Percentiles rank a stretch among this genome's conserved stretches.
These are phyloP conservation scores for Dynastes tityus DNA, from an alignment of 2,888 invertebrate genomes.

Conservation along the genomic window DNA sequence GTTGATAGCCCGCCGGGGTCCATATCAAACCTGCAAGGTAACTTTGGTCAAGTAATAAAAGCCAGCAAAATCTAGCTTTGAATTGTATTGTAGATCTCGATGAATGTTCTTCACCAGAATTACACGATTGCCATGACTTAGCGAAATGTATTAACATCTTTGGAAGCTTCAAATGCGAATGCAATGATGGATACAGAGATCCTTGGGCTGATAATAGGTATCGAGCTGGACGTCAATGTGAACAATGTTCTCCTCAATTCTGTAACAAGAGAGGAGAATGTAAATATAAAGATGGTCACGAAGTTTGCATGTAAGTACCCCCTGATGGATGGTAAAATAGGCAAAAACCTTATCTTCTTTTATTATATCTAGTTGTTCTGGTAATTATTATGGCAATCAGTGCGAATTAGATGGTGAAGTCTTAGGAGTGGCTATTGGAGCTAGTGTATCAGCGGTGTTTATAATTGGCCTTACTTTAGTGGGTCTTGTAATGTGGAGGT, in stretches of 20 bases:
- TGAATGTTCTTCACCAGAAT: constrained; percentile 86
- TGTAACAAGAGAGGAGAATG: constrained; percentile 92
- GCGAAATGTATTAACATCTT: constrained; percentile 88
- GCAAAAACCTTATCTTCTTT: background rate
- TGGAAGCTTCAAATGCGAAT: constrained; percentile 87
- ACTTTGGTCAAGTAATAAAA: constrained; percentile 15
- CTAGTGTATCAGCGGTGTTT: constrained; percentile 89
- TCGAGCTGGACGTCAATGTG: constrained; percentile 83
- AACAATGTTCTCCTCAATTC: constrained; percentile 82
- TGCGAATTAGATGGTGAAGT: constrained; percentile 96
- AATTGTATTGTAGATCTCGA: constrained; percentile 78
- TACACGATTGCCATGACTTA: constrained; percentile 88
- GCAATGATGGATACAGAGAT: constrained; percentile 84
- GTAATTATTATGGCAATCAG: constrained; percentile 89
- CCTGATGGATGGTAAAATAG: too few species aligned
- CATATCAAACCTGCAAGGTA: constrained; percentile 78
- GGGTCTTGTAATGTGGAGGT: constrained; percentile 94
- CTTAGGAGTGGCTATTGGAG: constrained; percentile 91
- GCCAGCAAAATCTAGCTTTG: background rate
- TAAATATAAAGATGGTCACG: constrained; percentile 82
- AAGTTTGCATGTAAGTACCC: constrained; percentile 81
- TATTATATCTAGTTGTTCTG: constrained; percentile 77
- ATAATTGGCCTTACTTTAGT: constrained; percentile 91
- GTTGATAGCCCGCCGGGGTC: constrained; percentile 88
- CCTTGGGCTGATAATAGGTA: constrained; percentile 79